These are phyloP conservation scores for Halocynthia aurantium DNA, from an alignment of 23 tunicate genomes.

Conservation along the genomic window DNA sequence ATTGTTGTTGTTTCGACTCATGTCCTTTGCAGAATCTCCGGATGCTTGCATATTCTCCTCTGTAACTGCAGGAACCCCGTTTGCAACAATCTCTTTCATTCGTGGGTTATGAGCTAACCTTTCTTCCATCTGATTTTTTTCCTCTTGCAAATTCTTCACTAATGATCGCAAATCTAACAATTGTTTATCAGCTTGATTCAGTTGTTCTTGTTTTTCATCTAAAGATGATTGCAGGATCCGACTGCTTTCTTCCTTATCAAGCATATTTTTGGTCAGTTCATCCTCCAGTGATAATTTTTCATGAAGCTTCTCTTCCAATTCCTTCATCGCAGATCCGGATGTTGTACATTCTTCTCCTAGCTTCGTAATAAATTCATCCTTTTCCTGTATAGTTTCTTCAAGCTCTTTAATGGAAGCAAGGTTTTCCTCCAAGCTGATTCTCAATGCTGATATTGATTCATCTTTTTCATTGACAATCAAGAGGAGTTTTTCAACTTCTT, in stretches of 20 bases:
- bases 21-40: too few relatives aligned
- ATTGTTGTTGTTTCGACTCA: too few relatives aligned
- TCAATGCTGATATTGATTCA: neutral
- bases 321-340: conserved; percentile 2
- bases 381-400: neutral
- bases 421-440: neutral
- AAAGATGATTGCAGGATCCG: neutral
- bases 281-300: neutral
- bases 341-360: neutral
- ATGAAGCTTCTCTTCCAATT: neutral
- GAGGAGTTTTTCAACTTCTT: neutral
- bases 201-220: neutral
- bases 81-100: too few relatives aligned
- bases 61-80: too few relatives aligned
- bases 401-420: neutral
- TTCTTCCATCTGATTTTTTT: neutral
- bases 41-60: too few relatives aligned
- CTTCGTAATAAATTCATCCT: neutral
- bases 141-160: neutral
- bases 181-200: neutral
- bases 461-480: neutral
- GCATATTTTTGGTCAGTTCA: neutral
- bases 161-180: neutral
- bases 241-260: too few relatives aligned
- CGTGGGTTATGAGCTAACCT: too few relatives aligned